Conservation (phyloP, 2,113 vertebrate species). For the Chionis minor region DNA sequence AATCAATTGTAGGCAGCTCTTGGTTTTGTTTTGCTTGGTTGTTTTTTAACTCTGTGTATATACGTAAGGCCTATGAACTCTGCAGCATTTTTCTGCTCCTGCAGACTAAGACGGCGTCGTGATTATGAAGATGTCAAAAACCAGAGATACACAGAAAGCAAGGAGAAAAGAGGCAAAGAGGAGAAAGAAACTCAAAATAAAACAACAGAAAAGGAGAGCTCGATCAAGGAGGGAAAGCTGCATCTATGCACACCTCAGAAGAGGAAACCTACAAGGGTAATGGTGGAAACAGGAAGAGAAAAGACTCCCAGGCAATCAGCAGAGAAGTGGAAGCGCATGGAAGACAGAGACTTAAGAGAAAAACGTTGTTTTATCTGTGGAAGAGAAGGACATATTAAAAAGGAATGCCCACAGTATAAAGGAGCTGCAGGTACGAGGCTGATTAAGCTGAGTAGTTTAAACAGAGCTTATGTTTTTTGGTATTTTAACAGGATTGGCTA, state of each 20-base stretch:
- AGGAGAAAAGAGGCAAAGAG: conserved; percentile 74
- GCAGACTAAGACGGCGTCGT: conserved; percentile 76
- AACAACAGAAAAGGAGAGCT: conserved; percentile 62
- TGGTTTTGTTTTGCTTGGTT: not conserved
- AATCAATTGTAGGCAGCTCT: not conserved
- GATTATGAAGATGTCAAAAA: conserved; percentile 75
- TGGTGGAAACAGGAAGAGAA: conserved; percentile 72
- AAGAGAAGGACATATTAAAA: conserved; percentile 88
- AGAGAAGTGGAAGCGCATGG: conserved; percentile 83
- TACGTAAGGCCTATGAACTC: not conserved
- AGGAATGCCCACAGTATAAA: conserved; percentile 87
- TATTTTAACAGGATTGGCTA: not conserved
- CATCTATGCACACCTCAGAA: conserved; percentile 38
- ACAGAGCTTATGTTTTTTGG: rapidly evolving
- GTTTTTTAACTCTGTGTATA: not conserved
- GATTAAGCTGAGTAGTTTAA: not conserved
- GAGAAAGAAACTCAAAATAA: conserved; percentile 71
- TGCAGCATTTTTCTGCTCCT: not conserved
- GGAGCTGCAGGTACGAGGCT: conserved; percentile 78
- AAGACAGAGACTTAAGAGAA: conserved; percentile 80
- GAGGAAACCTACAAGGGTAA: conserved; percentile 30
- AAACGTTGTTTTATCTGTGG: conserved; percentile 91
- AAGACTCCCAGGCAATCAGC: conserved; percentile 65
- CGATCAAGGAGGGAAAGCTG: conserved; percentile 60
- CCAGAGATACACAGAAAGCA: conserved; percentile 73